A percentile compares a stretch with the other conserved stretches of the same genome.
Evolutionary conservation across 2,797 vertebrate species (phyloP).

Genomic region (Glossophaga mutica): DNA sequence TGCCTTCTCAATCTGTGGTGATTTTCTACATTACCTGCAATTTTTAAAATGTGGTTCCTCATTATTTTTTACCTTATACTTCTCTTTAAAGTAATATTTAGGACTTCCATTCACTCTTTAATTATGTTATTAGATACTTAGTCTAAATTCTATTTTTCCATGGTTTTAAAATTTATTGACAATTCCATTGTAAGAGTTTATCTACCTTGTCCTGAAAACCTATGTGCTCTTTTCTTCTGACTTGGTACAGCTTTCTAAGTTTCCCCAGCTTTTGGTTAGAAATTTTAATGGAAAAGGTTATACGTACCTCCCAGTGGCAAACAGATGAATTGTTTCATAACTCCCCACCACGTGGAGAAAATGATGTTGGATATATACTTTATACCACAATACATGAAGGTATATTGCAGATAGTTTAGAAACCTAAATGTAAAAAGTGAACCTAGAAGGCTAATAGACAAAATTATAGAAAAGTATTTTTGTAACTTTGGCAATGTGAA

Average conservation of each 20-base stretch:
- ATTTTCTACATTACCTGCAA: neutral
- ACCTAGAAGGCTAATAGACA: neutral
- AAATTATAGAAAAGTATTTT: neutral
- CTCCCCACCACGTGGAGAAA: neutral
- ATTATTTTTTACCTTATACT: neutral
- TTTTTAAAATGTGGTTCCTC: neutral
- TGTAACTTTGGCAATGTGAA: neutral
- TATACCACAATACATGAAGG: neutral
- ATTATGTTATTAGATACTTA: neutral
- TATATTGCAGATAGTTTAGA: neutral
- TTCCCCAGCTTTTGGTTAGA: slow-evolving; percentile 69
- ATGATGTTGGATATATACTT: neutral
- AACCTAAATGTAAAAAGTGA: neutral
- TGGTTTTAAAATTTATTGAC: neutral
- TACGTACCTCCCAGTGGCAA: neutral
- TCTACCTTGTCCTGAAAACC: slow-evolving; percentile 75
- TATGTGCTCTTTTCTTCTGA: slow-evolving; percentile 75
- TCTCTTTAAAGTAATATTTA: neutral
- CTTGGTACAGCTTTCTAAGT: slow-evolving; percentile 72
- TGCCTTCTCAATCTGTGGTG: neutral
- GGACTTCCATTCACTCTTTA: neutral
- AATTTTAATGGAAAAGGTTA: slow-evolving; percentile 60
- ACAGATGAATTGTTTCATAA: neutral
- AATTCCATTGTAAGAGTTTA: slow-evolving; percentile 63
- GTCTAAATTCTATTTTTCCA: neutral